These are phyloP conservation scores for Drosophila rufa DNA, from an alignment of 1,140 invertebrate genomes.

Conservation along the genomic window DNA sequence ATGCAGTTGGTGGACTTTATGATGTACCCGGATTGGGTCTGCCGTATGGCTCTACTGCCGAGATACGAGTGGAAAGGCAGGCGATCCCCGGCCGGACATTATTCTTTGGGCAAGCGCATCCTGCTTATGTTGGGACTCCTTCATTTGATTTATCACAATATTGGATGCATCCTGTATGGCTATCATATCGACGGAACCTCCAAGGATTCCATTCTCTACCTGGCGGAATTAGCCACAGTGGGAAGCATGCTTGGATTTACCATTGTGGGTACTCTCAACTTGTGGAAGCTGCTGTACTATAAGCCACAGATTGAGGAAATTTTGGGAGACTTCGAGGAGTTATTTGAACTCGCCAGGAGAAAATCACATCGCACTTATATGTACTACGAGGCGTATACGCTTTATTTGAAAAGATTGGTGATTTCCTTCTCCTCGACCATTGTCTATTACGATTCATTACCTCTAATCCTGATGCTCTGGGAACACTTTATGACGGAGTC, in stretches of 20 bases:
- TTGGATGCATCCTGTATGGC: slow-evolving; percentile 62
- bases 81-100: neutral
- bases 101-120: neutral
- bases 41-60: slow-evolving; percentile 32
- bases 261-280: slow-evolving; percentile 47
- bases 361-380: slow-evolving; percentile 36
- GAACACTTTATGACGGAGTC: slow-evolving; percentile 27
- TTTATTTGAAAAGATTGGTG: slow-evolving; percentile 29
- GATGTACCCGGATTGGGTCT: slow-evolving; percentile 54
- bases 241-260: slow-evolving; percentile 61
- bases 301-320: slow-evolving; percentile 41
- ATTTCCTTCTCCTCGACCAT: slow-evolving; percentile 37
- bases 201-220: slow-evolving; percentile 2
- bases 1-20: slow-evolving; percentile 46
- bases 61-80: slow-evolving; percentile 30
- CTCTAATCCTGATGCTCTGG: slow-evolving; percentile 47
- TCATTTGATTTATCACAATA: slow-evolving; percentile 70
- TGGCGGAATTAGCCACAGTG: slow-evolving; percentile 56
- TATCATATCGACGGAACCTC: slow-evolving; percentile 18
- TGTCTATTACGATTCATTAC: slow-evolving; percentile 56
- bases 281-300: slow-evolving; percentile 48
- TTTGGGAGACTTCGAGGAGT: slow-evolving; percentile 47
- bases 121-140: slow-evolving; percentile 51
- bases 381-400: slow-evolving; percentile 46
- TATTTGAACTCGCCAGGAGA: slow-evolving; percentile 23